Evolutionary conservation across 2,113 vertebrate species (phyloP).

Genomic region (Morphnarchus princeps): DNA sequence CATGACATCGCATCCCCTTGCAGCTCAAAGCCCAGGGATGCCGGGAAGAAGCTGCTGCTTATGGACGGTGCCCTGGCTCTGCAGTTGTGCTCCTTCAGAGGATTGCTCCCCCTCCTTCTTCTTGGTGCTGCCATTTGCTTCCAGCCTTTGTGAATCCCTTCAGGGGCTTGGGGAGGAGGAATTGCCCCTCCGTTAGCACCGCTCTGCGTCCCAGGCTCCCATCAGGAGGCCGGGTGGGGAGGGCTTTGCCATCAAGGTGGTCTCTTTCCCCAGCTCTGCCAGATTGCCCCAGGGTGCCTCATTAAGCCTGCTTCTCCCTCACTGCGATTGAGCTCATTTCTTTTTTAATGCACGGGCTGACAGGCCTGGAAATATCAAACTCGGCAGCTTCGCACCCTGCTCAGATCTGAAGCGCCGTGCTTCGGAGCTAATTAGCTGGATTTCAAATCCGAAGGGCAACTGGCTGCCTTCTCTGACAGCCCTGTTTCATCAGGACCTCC

Average conservation of each 20-base stretch:
- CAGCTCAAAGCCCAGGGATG: background rate
- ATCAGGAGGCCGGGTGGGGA: background rate
- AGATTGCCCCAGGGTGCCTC: conserved; percentile 16
- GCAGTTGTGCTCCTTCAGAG: background rate
- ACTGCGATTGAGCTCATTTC: background rate
- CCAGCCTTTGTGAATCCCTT: background rate
- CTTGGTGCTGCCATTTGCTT: background rate
- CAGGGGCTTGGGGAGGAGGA: background rate
- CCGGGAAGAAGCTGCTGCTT: background rate
- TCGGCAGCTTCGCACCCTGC: background rate
- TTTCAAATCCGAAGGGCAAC: conserved; percentile 28
- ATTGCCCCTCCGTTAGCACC: background rate
- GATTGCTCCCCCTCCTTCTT: background rate
- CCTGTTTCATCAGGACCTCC: conserved; percentile 32
- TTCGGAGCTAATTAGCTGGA: conserved; percentile 11
- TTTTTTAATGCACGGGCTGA: background rate
- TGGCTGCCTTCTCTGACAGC: background rate
- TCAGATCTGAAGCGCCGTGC: background rate
- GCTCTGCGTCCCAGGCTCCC: background rate
- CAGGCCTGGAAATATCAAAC: conserved; percentile 41
- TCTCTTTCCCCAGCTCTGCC: background rate
- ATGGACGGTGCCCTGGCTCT: background rate
- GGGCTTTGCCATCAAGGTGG: background rate
- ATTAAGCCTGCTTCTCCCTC: background rate
- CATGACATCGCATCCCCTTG: accelerated